Evolutionary conservation across 2,113 vertebrate species (phyloP).

Genomic region (Bos indicus): DNA sequence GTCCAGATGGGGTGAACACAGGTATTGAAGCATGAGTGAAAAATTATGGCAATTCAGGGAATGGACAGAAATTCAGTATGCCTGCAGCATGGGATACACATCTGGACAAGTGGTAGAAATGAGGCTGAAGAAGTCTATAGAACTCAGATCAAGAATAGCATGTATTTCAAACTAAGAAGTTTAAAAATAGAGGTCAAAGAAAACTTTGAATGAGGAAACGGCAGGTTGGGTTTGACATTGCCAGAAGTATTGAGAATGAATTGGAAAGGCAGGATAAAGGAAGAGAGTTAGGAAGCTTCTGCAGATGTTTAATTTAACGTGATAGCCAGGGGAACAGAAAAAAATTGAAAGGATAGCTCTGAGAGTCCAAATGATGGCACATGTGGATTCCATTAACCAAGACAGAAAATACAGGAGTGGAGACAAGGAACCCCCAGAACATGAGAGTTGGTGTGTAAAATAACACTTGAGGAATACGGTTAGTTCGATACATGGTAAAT

Average conservation of each 20-base stretch:
- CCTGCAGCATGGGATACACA: too few species aligned
- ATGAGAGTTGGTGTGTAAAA: not conserved
- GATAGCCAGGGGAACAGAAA: not conserved
- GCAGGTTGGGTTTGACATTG: not conserved
- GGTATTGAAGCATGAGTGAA: not conserved
- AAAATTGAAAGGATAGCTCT: not conserved
- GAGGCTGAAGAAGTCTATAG: not conserved
- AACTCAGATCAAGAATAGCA: not conserved
- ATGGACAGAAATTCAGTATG: not conserved
- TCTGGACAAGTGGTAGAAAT: not conserved
- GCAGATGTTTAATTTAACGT: not conserved
- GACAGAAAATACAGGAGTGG: not conserved
- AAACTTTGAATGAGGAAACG: not conserved
- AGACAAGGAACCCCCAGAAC: not conserved
- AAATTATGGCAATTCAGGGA: not conserved
- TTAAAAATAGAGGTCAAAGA: not conserved
- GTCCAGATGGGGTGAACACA: not conserved
- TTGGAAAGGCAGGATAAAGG: not conserved
- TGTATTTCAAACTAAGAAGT: not conserved
- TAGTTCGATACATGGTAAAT: not conserved
- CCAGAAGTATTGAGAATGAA: not conserved
- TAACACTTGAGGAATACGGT: not conserved
- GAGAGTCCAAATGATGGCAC: not conserved
- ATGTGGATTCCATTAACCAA: not conserved
- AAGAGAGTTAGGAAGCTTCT: not conserved